Base-by-base conservation (phyloP, 2,113 vertebrate genomes). In the Corythaeola cristata region DNA sequence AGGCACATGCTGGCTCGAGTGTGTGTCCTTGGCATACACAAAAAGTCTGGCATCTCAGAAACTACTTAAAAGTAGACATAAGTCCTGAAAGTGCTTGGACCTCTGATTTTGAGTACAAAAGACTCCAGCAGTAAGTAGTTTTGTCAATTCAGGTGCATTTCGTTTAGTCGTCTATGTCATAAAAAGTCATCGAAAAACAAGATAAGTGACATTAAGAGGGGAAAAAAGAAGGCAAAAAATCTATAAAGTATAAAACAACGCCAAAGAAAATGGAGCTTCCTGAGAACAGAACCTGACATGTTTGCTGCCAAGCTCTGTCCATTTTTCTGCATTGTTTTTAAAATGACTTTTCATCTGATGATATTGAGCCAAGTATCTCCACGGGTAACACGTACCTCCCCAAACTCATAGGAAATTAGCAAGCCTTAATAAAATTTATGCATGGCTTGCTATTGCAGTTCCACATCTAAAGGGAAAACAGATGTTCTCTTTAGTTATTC, bases 401-500 rank as follows among this genome's bases (percentile, higher is more conserved):
- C 53, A 71, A 84, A 90, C 87, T 68, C 24, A 0, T 69, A 49
- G 68, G 87, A 95, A 96, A 97, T 97, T 96, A 97, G 92, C 93
- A 91, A 92, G 82, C 80, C 77, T 95, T 97, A 97, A 93, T 96
- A 95, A 94, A 96, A 97, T 95, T 75, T 90, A 93, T 95, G 90
- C 93, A 93, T 97, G 92, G 89, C 58, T 97, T 92, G 80, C 82
- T 93, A 21, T 67, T 93, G 93, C 89, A 88, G 84, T 68, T 93
- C 62, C 82, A 82, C 83, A 94, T 95, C 92, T 95, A 86, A 96
- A 91, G 95, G 95, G 95, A 96, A 96, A 97, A 96, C 97, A 97
- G 97, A 97, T 96, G 95, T 96, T 97, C 87, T 72, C 73, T 96
- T 96, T 83, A 96, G 95, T 94, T 94, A 96, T 96, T 94, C 79